Evolutionary conservation across 2,797 vertebrate genomes (phyloP).

Genomic region (Denticeps clupeoides): DNA sequence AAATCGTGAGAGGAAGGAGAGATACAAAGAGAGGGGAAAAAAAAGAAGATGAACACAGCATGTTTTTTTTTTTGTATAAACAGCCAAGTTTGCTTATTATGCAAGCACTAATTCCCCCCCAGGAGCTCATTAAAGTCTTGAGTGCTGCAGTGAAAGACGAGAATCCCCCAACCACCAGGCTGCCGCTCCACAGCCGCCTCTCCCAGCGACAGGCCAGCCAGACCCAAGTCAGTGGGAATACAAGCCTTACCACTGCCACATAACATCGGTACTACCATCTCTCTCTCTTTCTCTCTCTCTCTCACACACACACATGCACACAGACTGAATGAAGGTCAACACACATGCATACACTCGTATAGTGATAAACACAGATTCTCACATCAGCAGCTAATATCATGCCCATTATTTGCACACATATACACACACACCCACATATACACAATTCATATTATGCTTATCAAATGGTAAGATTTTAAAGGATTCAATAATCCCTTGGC

Average conservation of each 20-base stretch:
- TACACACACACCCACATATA: not conserved
- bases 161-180: constrained; percentile 48
- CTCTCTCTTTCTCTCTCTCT: constrained; percentile 9
- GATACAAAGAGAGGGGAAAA: constrained; percentile 1
- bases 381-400: not conserved
- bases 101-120: constrained; percentile 53
- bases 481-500: too few relatives aligned
- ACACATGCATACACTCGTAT: not conserved
- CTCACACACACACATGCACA: not conserved
- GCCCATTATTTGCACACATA: not conserved
- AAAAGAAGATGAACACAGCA: constrained; percentile 22
- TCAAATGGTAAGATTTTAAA: too few relatives aligned
- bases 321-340: not conserved
- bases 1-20: constrained; percentile 2
- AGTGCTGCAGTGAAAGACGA: constrained; percentile 48
- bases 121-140: constrained; percentile 66
- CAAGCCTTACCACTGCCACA: constrained; percentile 4
- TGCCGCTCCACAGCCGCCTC: not conserved
- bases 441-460: too few relatives aligned
- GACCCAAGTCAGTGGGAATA: constrained; percentile 14
- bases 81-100: constrained; percentile 56
- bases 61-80: constrained; percentile 39
- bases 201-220: constrained; percentile 8
- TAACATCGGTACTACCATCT: too few relatives aligned
- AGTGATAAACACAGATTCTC: not conserved